Percentiles rank a stretch among this genome's conserved stretches.
Conservation (phyloP, 2,888 invertebrate species). For the Acleris sparsana region DNA sequence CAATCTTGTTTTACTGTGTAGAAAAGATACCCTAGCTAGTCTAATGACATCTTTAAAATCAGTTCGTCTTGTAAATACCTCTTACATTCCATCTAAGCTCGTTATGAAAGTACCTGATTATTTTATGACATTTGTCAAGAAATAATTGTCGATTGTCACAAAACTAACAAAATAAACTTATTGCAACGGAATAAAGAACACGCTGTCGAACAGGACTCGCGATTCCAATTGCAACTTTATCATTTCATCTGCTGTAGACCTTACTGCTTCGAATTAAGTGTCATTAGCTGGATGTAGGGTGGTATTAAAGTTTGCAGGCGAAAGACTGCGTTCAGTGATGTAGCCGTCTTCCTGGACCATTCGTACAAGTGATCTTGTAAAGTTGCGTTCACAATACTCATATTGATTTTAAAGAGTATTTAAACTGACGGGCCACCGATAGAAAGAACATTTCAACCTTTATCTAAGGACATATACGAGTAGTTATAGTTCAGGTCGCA, state of each 20-base stretch:
- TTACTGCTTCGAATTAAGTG: slow-evolving; percentile 12
- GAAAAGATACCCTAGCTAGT: too few species aligned
- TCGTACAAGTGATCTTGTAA: slow-evolving; percentile 56
- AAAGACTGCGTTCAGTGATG: slow-evolving; percentile 50
- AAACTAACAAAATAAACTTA: slow-evolving; percentile 23
- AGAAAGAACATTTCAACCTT: too few species aligned
- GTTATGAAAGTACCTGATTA: background rate
- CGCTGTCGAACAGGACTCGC: slow-evolving; percentile 23
- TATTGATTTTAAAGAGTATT: too few species aligned
- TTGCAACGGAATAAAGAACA: slow-evolving; percentile 21
- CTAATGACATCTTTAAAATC: too few species aligned
- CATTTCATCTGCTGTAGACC: slow-evolving; percentile 8
- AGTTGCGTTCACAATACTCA: slow-evolving; percentile 43
- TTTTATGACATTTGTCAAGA: background rate
- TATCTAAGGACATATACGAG: too few species aligned
- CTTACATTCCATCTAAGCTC: too few species aligned
- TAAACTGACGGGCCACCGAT: too few species aligned
- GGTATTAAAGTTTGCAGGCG: slow-evolving; percentile 38
- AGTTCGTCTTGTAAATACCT: too few species aligned
- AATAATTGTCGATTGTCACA: slow-evolving; percentile 11
- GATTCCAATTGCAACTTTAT: slow-evolving; percentile 16
- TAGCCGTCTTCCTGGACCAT: slow-evolving; percentile 63
- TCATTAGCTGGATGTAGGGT: slow-evolving; percentile 6
- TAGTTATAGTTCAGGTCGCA: too few species aligned
- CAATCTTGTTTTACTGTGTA: too few species aligned